Evolutionary conservation across 2,888 invertebrate species (phyloP), one percentile per base, ranked within the genome.

Genomic region (Tinea trinotella): DNA sequence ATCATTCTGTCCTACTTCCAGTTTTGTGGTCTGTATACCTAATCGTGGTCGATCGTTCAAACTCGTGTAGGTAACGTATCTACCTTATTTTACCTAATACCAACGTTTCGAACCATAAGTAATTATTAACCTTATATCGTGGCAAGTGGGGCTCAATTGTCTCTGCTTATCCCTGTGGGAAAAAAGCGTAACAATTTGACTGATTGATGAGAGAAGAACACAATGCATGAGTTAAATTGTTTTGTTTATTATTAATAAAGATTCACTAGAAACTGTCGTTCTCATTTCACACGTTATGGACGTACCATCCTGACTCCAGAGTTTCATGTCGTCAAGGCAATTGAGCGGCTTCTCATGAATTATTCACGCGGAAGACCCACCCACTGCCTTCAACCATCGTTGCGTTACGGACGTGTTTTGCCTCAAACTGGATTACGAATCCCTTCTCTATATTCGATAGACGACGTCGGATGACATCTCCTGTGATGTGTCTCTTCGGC

Each of bases 321-420:
- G 50, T 50, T 50, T 50, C 50, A 50, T 50, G 50, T 50, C 50
- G 50, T 50, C 24, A 12, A 50, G 50, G 50, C 50, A 50, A 50
- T 50, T 50, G 50, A 24, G 50, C 24, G 13, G 18, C 24, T n/a
- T 22, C 50, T 50, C 50, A 50, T 50, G 50, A 50, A 50, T 50
- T 24, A 50, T 50, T 50, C 50, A 50, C 50, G 22, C 13, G 22
- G 24, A 50, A 24, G 50, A 50, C 50, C 50, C 50, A 24, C 50
- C 50, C 24, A 50, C 50, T 50, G 24, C 50, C 50, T 50, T 18
- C 19, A 48, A 15, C 15, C 12, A 19, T 46, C 46, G 46, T 46
- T 19, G 50, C 50, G 24, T 50, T 50, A 50, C 50, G 50, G 13
- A 50, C 50, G 50, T 50, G 50, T 50, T 24, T 50, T 12, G 22